Percentiles rank a stretch among this genome's conserved stretches.
phyloP scores from a whole-genome alignment of 2,888 invertebrate species.

The Oeneis ivallda region DNA sequence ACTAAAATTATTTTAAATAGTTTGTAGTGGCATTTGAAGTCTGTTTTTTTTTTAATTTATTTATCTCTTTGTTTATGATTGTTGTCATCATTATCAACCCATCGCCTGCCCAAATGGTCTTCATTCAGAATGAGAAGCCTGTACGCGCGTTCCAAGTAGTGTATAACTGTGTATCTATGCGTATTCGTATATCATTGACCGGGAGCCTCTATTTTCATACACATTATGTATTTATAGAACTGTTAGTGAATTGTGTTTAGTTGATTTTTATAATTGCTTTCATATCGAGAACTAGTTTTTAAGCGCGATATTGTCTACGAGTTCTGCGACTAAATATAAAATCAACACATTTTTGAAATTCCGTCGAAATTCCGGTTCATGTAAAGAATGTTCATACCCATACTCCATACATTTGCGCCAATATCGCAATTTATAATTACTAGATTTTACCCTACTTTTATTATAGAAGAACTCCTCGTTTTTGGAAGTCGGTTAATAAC shows the following conservation, averaged over 20 bases:
- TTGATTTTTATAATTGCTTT: conserved; percentile 17
- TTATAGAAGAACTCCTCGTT: no score
- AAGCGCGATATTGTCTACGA: not conserved
- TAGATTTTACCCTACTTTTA: no score
- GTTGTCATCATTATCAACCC: no score
- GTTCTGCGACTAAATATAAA: not conserved
- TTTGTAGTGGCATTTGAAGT: no score
- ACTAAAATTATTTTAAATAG: no score
- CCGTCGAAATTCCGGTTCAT: not conserved
- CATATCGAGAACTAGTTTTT: not conserved
- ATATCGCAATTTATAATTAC: not conserved
- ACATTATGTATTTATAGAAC: conserved; percentile 19
- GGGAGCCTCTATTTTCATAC: conserved; percentile 14
- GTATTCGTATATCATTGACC: not conserved
- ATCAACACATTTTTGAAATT: not conserved
- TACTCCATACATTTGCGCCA: not conserved
- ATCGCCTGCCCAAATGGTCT: no score
- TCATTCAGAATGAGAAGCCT: no score
- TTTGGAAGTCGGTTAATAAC: no score
- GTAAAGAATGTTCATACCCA: not conserved
- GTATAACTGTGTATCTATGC: not conserved
- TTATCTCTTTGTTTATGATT: no score
- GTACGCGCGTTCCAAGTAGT: no score
- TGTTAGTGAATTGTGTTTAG: conserved; percentile 16
- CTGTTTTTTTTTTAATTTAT: no score